Evolutionary conservation across 2,888 invertebrate genomes (phyloP), one percentile per base, ranked within the genome.

Genomic region (Eupithecia inturbata): DNA sequence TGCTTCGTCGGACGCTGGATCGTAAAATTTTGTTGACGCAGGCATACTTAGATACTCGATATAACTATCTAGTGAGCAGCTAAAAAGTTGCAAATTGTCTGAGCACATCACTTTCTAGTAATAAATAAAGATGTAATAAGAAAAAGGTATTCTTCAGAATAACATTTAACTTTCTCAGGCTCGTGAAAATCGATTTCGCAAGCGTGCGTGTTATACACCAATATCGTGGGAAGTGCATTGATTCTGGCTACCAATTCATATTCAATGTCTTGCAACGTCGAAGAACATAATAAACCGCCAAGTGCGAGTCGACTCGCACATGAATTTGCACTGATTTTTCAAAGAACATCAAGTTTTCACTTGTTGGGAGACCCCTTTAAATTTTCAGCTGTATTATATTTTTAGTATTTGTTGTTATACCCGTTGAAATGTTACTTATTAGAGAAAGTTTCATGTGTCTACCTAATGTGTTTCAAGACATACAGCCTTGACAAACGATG

Each of bases 201-300:
- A 73, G 79, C 74, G 82, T 78, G 82, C 83, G 82, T 84, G 86
- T 79, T 78, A 78, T 70, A 77, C 72, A 75, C 72, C 33, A 71
- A 76, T 83, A 78, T 84, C 88, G 89, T 90, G 90, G 85, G 90
- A 91, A 91, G 84, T 85, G 86, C 84, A 87, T 85, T 85, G 87
- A 87, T 87, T 90, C 83, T 63, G 63, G 12, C 9, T 63, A 9
- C 33, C 14, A 63, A 31, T 33, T 28, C 3, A 28, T 60, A 14
- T 1, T 60, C 14, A 28, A 26, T 28, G 7, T 26, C 26, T 22
- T 26, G 22, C 1, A 26, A n/a, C n/a, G n/a, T n/a, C n/a, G n/a
- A n/a, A n/a, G n/a, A n/a, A n/a, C n/a, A n/a, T n/a, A n/a, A n/a
- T n/a, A n/a, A n/a, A n/a, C n/a, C n/a, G n/a, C n/a, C n/a, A n/a